phyloP scores from a whole-genome alignment of 2,797 vertebrate species.

The Smutsia temminckii region DNA sequence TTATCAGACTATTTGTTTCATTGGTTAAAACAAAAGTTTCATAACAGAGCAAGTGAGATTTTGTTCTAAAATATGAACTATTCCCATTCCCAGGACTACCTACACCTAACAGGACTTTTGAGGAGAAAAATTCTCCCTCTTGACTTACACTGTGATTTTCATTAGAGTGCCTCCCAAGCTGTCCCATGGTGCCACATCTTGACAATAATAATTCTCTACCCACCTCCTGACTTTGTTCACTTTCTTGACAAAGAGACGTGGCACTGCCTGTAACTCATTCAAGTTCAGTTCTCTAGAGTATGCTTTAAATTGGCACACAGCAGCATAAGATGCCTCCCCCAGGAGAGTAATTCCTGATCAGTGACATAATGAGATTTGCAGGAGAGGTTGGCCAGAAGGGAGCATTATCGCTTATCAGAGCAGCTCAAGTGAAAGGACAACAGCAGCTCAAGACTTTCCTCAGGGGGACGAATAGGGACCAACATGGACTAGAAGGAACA shows the following conservation, averaged over 20 bases:
- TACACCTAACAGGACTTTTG: not conserved
- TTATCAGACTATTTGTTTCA: not conserved
- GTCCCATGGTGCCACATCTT: conserved; percentile 12
- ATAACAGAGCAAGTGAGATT: not conserved
- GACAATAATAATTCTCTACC: conserved; percentile 41
- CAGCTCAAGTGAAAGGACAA: not conserved
- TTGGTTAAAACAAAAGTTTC: not conserved
- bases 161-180: not conserved
- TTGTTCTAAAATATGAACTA: conserved; percentile 36
- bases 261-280: conserved; percentile 57
- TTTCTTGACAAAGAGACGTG: conserved; percentile 59
- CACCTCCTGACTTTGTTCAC: not conserved
- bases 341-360: conserved; percentile 57
- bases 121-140: not conserved
- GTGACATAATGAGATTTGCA: conserved; percentile 53
- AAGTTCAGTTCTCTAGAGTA: conserved; percentile 37
- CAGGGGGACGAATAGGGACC: not conserved
- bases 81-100: not conserved
- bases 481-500: not conserved
- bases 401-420: not conserved
- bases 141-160: conserved; percentile 45
- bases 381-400: conserved; percentile 21
- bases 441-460: not conserved
- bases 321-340: conserved; percentile 49
- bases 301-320: conserved; percentile 64